Conservation (phyloP, 2,113 vertebrate species). For the Colius striatus region DNA sequence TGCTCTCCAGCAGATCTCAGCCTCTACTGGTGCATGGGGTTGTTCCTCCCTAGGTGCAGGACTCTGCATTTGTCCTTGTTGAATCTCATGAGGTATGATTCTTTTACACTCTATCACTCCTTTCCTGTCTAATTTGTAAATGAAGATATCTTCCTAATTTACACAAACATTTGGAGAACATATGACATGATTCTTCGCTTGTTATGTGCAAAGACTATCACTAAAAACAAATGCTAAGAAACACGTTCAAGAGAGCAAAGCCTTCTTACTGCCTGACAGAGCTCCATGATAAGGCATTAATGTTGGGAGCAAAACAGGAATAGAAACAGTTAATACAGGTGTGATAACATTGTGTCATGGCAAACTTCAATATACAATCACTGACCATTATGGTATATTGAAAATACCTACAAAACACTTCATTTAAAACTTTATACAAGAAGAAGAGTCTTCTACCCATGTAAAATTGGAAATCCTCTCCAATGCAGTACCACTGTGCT, state of each 20-base stretch:
- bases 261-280: background rate
- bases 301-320: background rate
- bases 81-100: background rate
- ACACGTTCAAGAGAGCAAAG: background rate
- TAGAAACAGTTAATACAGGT: background rate
- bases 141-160: background rate
- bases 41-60: too few species aligned
- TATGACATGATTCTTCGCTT: background rate
- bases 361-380: background rate
- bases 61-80: too few species aligned
- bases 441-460: background rate
- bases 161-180: background rate
- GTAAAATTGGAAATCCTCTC: background rate
- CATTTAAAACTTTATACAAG: background rate
- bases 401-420: background rate
- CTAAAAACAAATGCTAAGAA: background rate
- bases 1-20: too few species aligned
- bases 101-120: background rate
- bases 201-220: background rate
- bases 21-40: too few species aligned
- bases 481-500: background rate
- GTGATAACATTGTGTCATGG: background rate
- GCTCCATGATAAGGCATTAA: background rate
- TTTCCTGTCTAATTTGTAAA: background rate
- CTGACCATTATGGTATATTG: background rate